phyloP scores from a whole-genome alignment of 64 coral and sea anemone species.

The Pachyseris speciosa region DNA sequence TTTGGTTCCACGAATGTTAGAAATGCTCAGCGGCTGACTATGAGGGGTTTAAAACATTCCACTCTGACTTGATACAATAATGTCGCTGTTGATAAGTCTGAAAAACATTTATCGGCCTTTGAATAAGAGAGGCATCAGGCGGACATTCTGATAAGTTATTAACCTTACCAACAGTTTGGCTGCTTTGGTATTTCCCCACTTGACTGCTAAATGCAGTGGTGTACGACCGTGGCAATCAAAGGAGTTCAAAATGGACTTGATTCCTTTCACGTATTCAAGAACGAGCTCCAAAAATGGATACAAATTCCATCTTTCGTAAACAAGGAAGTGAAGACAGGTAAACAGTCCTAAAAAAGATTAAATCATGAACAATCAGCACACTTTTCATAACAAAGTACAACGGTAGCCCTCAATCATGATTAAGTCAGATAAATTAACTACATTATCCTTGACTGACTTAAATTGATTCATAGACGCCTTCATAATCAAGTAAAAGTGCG shows the following conservation, averaged over 20 bases:
- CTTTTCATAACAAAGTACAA: background rate
- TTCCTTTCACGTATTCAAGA: slow-evolving; percentile 39
- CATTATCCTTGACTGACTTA: too few species aligned
- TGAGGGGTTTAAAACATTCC: too few species aligned
- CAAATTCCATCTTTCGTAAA: slow-evolving; percentile 49
- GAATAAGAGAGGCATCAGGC: too few species aligned
- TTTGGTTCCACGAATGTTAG: too few species aligned
- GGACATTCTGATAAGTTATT: background rate
- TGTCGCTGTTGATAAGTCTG: too few species aligned
- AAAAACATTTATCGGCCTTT: too few species aligned
- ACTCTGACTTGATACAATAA: too few species aligned
- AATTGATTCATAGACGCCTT: too few species aligned
- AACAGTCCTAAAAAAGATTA: slow-evolving; percentile 64
- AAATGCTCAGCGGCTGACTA: too few species aligned
- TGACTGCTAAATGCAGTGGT: slow-evolving; percentile 81
- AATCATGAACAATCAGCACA: background rate
- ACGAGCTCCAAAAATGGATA: slow-evolving; percentile 50
- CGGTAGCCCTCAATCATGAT: too few species aligned
- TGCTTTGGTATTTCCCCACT: slow-evolving; percentile 61
- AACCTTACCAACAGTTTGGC: slow-evolving; percentile 75
- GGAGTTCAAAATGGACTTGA: slow-evolving; percentile 56
- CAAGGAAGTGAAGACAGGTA: slow-evolving; percentile 88
- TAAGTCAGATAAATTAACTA: too few species aligned
- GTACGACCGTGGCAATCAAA: slow-evolving; percentile 76
- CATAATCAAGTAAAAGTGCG: too few species aligned